Evolutionary conservation across 2,888 invertebrate genomes (phyloP), one percentile per base, ranked within the genome.

Genomic region (Eupithecia abbreviata): DNA sequence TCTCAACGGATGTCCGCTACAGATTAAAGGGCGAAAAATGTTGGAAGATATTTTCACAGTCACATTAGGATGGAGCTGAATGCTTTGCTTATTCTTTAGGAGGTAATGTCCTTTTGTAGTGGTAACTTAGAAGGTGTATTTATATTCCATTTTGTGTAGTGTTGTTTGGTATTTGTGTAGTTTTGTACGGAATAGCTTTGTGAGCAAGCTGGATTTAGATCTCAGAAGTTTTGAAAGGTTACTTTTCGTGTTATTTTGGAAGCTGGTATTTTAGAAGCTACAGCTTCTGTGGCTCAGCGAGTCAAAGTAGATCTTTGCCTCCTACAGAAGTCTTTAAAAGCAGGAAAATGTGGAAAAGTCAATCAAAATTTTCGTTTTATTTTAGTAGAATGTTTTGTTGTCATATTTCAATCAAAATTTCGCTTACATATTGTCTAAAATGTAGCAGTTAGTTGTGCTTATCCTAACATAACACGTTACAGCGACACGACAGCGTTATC

Each of bases 1-100:
- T 77, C 80, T 79, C 76, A 73, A 70, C 76, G 82, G 82, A 82
- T 77, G 79, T 81, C 82, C 82, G 81, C 72, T 76, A 74, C 62
- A 82, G 82, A 81, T 81, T 82, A 82, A 80, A 80, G 79, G 77
- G 77, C 82, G 80, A 82, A 82, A 82, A 82, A 82, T 82, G 82
- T 78, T 77, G 70, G 72, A 70, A 81, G 80, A 80, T 82, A 82
- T 82, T 82, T 82, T 79, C 78, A 80, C 81, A 80, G 81, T 73
- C 81, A 77, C 82, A 80, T 82, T 80, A 77, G 74, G 74, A 81
- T 76, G 58, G 76, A 71, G 75, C 77, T 79, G 73, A 67, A 77
- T 66, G 73, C 74, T 77, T 77, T 72, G 73, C 74, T 77, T 77
- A 73, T 79, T 76, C 73, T 77, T 72, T 66, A 42, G 66, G 41